Evolutionary conservation across 1,140 invertebrate species (phyloP).

Genomic region (Coenobita brevimanus): DNA sequence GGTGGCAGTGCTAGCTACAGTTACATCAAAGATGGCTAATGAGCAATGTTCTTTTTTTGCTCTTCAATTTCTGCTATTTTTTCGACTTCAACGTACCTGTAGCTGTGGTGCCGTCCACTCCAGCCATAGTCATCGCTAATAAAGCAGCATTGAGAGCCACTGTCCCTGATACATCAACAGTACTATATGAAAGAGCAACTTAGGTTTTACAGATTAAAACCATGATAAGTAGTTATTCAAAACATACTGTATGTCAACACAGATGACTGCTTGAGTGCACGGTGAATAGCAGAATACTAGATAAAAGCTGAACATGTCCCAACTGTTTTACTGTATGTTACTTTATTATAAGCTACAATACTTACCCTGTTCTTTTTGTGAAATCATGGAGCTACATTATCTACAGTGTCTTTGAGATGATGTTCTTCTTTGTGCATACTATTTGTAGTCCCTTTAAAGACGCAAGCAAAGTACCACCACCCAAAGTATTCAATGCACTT

Average conservation of each 20-base stretch:
- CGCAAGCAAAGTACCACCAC: too few species aligned
- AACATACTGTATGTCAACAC: neutral
- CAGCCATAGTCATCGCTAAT: constrained; percentile 13
- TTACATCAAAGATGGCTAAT: neutral
- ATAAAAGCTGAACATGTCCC: too few species aligned
- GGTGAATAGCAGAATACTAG: neutral
- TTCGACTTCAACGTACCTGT: too few species aligned
- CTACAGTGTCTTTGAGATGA: too few species aligned
- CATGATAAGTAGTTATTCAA: neutral
- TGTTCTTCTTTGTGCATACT: too few species aligned
- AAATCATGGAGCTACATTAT: too few species aligned
- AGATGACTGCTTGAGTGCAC: constrained; percentile 24
- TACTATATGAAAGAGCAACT: neutral
- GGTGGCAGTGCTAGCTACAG: constrained; percentile 25
- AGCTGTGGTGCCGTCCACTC: constrained; percentile 23
- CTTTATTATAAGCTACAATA: neutral
- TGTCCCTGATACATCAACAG: neutral
- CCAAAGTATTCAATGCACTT: too few species aligned
- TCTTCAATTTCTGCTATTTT: too few species aligned
- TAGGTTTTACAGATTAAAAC: neutral
- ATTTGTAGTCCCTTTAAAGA: too few species aligned
- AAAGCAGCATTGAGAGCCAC: neutral
- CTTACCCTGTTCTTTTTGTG: neutral
- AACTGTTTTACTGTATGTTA: neutral
- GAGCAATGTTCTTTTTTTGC: too few species aligned